Conservation (phyloP, 92 coral and sea anemone genomes). For the Epizoanthus illoricatus region DNA sequence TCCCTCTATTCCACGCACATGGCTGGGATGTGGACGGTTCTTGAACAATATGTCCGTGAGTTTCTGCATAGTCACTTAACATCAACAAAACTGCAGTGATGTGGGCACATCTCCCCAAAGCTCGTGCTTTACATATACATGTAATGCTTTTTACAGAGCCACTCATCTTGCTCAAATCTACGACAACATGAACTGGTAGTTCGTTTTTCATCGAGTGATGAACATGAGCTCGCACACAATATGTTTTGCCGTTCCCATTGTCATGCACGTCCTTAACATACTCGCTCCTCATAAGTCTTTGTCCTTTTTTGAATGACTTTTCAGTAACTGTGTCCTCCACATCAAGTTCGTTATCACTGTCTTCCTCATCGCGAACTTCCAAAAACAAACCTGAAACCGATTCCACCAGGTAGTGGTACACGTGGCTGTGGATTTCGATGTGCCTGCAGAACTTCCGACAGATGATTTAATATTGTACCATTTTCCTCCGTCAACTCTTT, state of each 20-base stretch:
- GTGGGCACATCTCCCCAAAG: conserved; percentile 22
- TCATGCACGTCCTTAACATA: background rate
- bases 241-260: background rate
- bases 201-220: background rate
- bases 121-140: conserved; percentile 17
- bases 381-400: too few species aligned
- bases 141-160: conserved; percentile 3
- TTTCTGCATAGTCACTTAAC: background rate
- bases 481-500: too few species aligned
- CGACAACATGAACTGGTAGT: background rate
- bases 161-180: background rate
- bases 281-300: background rate
- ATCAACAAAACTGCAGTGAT: conserved; percentile 19
- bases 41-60: background rate
- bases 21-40: conserved; percentile 13
- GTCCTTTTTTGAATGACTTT: background rate
- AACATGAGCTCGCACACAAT: too few species aligned
- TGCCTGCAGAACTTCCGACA: too few species aligned
- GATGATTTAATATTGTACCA: too few species aligned
- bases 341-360: background rate
- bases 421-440: background rate
- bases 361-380: background rate
- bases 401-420: conserved; percentile 2
- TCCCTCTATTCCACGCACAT: conserved; percentile 25
- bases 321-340: background rate